These are phyloP conservation scores for Lagorchestes hirsutus DNA, from an alignment of 2,797 vertebrate species.

Conservation along the genomic window DNA sequence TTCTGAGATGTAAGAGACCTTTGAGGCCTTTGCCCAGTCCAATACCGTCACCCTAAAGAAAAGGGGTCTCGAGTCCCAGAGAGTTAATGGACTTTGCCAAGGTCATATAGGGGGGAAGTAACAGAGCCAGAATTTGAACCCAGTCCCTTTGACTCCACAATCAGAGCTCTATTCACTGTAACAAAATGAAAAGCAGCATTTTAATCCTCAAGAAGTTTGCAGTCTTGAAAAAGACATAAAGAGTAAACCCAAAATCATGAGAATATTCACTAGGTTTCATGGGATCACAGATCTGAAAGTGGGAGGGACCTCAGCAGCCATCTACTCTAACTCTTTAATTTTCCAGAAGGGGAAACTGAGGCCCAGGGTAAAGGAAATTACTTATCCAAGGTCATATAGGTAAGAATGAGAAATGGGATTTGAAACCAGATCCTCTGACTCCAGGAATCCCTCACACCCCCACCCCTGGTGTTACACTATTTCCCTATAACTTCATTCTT, in stretches of 20 bases:
- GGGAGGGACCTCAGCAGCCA: background rate
- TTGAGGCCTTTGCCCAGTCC: background rate
- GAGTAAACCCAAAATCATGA: background rate
- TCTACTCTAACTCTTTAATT: background rate
- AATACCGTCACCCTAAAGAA: background rate
- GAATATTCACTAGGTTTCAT: background rate
- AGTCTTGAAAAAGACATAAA: background rate
- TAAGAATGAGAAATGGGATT: background rate
- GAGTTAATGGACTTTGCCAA: background rate
- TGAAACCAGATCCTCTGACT: background rate
- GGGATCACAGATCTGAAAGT: background rate
- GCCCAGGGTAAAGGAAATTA: background rate
- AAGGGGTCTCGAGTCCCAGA: background rate
- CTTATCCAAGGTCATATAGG: background rate
- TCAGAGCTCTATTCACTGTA: background rate
- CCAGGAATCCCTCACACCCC: background rate
- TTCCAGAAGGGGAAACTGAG: background rate
- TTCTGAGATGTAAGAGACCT: background rate
- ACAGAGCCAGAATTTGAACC: background rate
- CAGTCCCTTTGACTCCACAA: background rate
- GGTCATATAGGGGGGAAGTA: background rate
- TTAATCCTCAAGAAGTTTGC: background rate
- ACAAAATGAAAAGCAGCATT: background rate
- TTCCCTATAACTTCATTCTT: background rate
- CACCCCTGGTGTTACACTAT: background rate